Conservation (phyloP, 1,140 invertebrate species). For the Luehdorfia chinensis region DNA sequence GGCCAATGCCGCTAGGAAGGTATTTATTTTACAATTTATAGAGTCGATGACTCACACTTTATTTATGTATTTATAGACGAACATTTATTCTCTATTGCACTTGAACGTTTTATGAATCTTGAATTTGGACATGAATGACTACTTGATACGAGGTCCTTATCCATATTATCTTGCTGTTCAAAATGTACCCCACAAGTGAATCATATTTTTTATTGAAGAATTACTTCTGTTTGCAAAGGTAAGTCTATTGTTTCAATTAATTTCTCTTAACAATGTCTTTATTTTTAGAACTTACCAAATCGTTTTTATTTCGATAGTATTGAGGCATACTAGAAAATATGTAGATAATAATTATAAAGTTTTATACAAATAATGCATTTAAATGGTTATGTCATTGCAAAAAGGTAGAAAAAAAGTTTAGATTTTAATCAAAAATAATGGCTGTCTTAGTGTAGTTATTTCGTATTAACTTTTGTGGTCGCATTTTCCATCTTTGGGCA, state of each 20-base stretch:
- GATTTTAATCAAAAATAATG: conserved; percentile 5
- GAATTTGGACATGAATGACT: conserved; percentile 43
- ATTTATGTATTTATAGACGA: conserved; percentile 14
- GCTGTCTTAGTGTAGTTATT: conserved; percentile 11
- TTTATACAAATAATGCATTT: no score
- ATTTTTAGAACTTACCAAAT: no score
- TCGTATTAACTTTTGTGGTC: conserved; percentile 3
- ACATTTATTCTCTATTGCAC: conserved; percentile 31
- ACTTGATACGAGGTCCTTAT: conserved; percentile 46
- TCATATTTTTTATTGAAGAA: conserved; percentile 38
- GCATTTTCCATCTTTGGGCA: neutral
- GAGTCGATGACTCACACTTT: neutral
- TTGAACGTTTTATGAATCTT: conserved; percentile 26
- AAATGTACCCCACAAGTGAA: conserved; percentile 49
- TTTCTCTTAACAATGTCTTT: no score
- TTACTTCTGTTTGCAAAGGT: conserved; percentile 38
- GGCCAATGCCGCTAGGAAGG: conserved; percentile 80
- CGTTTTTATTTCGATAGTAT: no score
- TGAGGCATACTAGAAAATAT: no score
- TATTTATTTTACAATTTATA: conserved; percentile 42
- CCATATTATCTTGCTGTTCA: conserved; percentile 47
- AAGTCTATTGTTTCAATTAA: conserved; percentile 48
- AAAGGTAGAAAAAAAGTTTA: conserved; percentile 2
- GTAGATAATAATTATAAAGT: no score
- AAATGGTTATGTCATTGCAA: no score